phyloP scores from a whole-genome alignment of 2,888 invertebrate genomes.

The Boloria euphrosyne region DNA sequence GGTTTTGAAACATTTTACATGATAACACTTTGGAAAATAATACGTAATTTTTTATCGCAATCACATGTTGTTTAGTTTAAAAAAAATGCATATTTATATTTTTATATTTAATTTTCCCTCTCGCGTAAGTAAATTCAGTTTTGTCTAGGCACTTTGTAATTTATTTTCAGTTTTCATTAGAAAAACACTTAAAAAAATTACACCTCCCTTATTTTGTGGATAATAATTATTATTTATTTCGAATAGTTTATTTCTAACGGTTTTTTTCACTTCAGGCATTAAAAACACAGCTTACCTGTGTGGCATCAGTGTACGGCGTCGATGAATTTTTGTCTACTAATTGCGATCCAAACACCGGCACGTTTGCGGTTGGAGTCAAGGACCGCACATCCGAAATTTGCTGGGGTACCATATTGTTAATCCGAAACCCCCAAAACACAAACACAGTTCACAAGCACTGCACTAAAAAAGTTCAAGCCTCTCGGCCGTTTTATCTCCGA shows the following conservation, averaged over 20 bases:
- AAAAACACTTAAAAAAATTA: too few relatives aligned
- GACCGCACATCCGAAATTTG: slow-evolving; percentile 83
- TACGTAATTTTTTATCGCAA: not conserved
- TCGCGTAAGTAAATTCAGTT: slow-evolving; percentile 12
- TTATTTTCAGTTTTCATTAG: not conserved
- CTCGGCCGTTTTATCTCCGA: slow-evolving; percentile 67
- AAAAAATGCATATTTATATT: slow-evolving; percentile 11
- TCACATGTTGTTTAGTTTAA: slow-evolving; percentile 1
- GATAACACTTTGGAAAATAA: too few relatives aligned
- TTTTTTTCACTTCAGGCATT: too few relatives aligned
- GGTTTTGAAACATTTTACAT: slow-evolving; percentile 9
- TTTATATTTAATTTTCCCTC: not conserved
- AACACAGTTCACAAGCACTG: slow-evolving; percentile 79
- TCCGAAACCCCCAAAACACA: slow-evolving; percentile 65
- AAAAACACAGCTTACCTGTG: slow-evolving; percentile 87
- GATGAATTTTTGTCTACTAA: slow-evolving; percentile 94
- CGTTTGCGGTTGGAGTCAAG: slow-evolving; percentile 83
- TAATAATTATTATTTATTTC: not conserved
- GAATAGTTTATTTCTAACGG: too few relatives aligned
- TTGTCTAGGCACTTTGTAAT: not conserved
- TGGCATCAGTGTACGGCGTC: slow-evolving; percentile 99
- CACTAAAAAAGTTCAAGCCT: slow-evolving; percentile 63
- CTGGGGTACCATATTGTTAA: slow-evolving; percentile 88
- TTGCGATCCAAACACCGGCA: slow-evolving; percentile 93
- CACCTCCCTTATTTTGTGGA: not conserved